These are phyloP conservation scores for Pygocentrus nattereri DNA, from an alignment of 2,797 vertebrate species.

Conservation along the genomic window DNA sequence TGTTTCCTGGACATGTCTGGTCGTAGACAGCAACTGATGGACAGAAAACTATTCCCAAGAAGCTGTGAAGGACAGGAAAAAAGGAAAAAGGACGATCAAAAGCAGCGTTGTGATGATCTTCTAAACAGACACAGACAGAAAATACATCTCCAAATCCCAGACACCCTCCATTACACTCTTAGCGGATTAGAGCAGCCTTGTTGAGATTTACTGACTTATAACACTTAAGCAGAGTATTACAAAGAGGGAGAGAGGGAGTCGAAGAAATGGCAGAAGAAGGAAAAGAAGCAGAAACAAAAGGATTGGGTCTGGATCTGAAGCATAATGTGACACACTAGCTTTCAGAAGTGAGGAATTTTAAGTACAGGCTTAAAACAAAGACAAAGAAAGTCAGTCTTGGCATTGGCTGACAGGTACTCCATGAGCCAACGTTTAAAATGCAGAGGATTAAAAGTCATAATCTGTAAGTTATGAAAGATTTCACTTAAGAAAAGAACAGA, in stretches of 20 bases:
- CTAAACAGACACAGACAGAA: conserved; percentile 15
- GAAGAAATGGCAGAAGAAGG: not conserved
- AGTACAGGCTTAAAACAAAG: not conserved
- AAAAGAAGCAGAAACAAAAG: not conserved
- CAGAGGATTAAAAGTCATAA: too few relatives aligned
- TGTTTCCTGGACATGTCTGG: conserved; percentile 47
- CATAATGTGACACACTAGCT: not conserved
- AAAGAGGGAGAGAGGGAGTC: conserved; percentile 5
- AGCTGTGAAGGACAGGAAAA: not conserved
- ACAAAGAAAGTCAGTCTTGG: not conserved
- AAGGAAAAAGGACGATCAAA: not conserved
- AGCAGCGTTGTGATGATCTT: not conserved
- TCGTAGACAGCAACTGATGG: conserved; percentile 10
- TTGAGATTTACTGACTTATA: conserved; percentile 55
- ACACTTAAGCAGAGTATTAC: conserved; percentile 47
- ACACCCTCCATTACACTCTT: conserved; percentile 56
- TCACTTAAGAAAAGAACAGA: too few relatives aligned
- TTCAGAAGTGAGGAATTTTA: not conserved
- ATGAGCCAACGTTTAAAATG: not conserved
- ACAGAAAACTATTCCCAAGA: conserved; percentile 14
- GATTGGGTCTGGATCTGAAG: not conserved
- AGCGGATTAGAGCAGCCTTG: conserved; percentile 52
- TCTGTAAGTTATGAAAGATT: too few relatives aligned
- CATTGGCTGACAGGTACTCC: not conserved
- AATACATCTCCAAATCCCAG: conserved; percentile 43